These are phyloP conservation scores for Platycercus adscitus DNA, from an alignment of 2,113 vertebrate genomes.

Conservation along the genomic window DNA sequence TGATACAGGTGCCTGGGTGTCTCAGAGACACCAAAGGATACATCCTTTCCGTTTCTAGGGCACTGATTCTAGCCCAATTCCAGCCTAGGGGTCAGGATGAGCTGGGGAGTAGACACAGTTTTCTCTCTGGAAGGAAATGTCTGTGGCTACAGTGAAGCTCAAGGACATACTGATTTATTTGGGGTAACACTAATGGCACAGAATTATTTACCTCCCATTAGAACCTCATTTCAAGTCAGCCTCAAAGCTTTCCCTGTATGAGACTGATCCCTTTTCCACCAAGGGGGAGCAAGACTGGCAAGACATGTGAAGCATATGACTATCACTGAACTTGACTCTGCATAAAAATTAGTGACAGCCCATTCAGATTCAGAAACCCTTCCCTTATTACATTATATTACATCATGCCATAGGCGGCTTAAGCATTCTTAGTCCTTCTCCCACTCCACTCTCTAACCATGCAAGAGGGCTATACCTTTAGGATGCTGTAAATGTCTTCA, in stretches of 20 bases:
- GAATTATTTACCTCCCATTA: neutral
- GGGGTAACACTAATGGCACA: neutral
- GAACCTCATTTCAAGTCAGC: neutral
- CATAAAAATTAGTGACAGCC: neutral
- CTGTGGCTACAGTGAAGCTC: neutral
- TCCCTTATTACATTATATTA: neutral
- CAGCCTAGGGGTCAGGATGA: neutral
- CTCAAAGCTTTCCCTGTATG: neutral
- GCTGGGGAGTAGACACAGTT: neutral
- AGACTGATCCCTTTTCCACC: neutral
- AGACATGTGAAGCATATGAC: neutral
- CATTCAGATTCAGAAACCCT: neutral
- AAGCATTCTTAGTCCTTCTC: neutral
- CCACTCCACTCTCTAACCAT: neutral
- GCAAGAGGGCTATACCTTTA: slow-evolving; percentile 23
- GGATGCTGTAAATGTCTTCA: slow-evolving; percentile 54
- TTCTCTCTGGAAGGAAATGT: neutral
- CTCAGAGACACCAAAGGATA: neutral
- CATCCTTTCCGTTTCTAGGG: neutral
- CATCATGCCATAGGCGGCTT: neutral
- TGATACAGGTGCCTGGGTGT: neutral
- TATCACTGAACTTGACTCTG: neutral
- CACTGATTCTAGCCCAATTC: neutral
- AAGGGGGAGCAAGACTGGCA: neutral
- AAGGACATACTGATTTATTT: neutral